A percentile compares a stretch with the other conserved stretches of the same genome.
Conservation (phyloP, 2,113 vertebrate species). For the Eubucco bourcierii region DNA sequence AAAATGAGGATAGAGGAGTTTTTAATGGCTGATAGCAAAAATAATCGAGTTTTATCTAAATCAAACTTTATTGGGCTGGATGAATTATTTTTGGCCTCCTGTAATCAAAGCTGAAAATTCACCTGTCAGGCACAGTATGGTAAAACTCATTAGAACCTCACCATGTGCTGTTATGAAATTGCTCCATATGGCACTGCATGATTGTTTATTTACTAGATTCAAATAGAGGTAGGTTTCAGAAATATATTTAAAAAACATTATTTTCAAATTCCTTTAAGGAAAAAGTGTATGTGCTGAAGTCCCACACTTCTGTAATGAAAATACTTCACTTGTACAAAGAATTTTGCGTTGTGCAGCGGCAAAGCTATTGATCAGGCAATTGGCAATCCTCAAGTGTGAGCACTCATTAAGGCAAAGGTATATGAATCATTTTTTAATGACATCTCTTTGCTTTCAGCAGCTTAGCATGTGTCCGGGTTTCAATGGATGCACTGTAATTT, state of each 20-base stretch:
- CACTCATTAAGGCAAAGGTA: conserved; percentile 76
- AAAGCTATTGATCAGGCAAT: conserved; percentile 73
- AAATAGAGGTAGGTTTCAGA: conserved; percentile 43
- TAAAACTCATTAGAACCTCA: conserved; percentile 71
- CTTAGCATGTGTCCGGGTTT: conserved; percentile 78
- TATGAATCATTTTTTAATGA: conserved; percentile 82
- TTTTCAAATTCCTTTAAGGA: conserved; percentile 55
- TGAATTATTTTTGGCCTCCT: conserved; percentile 67
- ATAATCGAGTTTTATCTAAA: conserved; percentile 58
- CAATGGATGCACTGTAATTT: conserved; percentile 69
- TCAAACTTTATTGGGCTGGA: conserved; percentile 61
- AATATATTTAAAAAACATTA: conserved; percentile 13
- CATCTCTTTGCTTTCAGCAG: conserved; percentile 76
- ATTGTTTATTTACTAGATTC: conserved; percentile 65
- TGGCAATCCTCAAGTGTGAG: conserved; percentile 75
- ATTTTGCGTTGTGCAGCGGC: neutral
- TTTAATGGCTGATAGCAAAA: conserved; percentile 60
- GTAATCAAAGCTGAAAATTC: conserved; percentile 72
- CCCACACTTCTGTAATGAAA: conserved; percentile 21
- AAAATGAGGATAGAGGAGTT: conserved; percentile 43
- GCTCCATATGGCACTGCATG: conserved; percentile 69
- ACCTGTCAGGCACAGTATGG: conserved; percentile 74
- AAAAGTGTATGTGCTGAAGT: neutral
- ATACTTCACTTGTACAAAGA: neutral
- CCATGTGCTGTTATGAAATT: conserved; percentile 75